Percentiles rank a stretch among this genome's conserved stretches.
Conservation (phyloP, 2,888 invertebrate species). For the Phalera bucephala region DNA sequence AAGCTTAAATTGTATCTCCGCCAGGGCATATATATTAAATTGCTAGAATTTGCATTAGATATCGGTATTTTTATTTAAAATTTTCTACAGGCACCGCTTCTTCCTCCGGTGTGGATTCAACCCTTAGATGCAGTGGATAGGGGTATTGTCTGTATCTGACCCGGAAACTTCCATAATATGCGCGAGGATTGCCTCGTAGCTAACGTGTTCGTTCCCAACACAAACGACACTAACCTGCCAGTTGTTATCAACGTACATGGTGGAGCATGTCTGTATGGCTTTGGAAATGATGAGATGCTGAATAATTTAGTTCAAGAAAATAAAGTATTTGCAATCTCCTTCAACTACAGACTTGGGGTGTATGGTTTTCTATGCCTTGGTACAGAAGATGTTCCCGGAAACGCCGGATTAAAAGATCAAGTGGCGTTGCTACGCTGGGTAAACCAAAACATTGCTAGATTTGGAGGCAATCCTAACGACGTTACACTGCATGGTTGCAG, state of each 20-base stretch:
- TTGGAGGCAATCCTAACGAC: conserved; percentile 59
- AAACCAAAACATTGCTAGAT: conserved; percentile 49
- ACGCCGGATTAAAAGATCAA: conserved; percentile 66
- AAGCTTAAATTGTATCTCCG: too few relatives aligned
- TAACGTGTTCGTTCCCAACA: conserved; percentile 48
- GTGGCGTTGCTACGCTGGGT: conserved; percentile 54
- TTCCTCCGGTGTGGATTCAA: not conserved
- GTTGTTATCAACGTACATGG: conserved; percentile 69
- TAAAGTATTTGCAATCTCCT: conserved; percentile 46
- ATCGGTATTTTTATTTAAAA: too few relatives aligned
- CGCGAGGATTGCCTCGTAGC: not conserved
- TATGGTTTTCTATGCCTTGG: conserved; percentile 60
- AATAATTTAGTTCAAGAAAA: conserved; percentile 37
- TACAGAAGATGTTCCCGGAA: conserved; percentile 53
- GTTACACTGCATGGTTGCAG: conserved; percentile 54
- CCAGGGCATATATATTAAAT: too few relatives aligned
- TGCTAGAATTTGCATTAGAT: too few relatives aligned
- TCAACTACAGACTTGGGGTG: conserved; percentile 54
- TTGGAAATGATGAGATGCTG: conserved; percentile 37
- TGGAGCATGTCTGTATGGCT: conserved; percentile 57
- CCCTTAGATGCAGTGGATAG: too few relatives aligned
- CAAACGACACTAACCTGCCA: conserved; percentile 40
- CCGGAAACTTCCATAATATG: not conserved
- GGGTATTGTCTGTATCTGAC: not conserved
- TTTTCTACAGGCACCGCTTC: not conserved